Base-by-base conservation (phyloP, 2,888 invertebrate genomes). In the Leptinotarsa peninsularis region DNA sequence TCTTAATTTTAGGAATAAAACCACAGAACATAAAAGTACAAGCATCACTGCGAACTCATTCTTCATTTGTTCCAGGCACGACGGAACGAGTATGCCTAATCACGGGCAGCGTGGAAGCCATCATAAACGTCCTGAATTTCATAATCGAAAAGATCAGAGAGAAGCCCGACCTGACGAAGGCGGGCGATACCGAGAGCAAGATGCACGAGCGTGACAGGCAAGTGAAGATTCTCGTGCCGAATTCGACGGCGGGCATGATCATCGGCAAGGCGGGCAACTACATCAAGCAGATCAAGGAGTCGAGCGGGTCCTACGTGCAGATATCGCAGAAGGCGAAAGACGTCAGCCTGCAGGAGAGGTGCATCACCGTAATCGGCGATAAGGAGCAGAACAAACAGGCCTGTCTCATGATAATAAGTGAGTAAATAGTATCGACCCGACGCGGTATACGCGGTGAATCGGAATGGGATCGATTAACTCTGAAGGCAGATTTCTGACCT, bases 301-400 rank as follows among this genome's bases (percentile, higher is more conserved):
- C 95, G 87, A 97, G 96, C 87, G 96, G 97, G 85, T 96, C 97
- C 83, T 97, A 97, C 89, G 96, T 98, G 82, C 97, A 98, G 91
- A 97, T 98, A 86, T 98, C 97, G 85, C 98, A 98, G 89, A 98
- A 98, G 89, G 96, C 96, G 83, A 97, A 97, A 90, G 98, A 98
- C 87, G 92, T 97, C 75, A 94, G 95, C 83, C 91, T 98, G 80
- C 96, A 96, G 88, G 98, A 98, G 89, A 91, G 98, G 83, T 98
- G 98, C 90, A 97, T 98, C 88, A 98, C 98, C 81, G 96, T 98
- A 81, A 96, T 96, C 85, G 95, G 95, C 92, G 96, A 96, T 83
- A 94, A 95, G 87, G 96, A 96, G 84, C 94, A 94, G 89, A 97
- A 97, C 89, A 95, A 95, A 88, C 94, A 94, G 87, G 97, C 97